Evolutionary conservation across 2,797 vertebrate genomes (phyloP), one percentile per base, ranked within the genome.

Genomic region (Cryptoblepharus egeriae): DNA sequence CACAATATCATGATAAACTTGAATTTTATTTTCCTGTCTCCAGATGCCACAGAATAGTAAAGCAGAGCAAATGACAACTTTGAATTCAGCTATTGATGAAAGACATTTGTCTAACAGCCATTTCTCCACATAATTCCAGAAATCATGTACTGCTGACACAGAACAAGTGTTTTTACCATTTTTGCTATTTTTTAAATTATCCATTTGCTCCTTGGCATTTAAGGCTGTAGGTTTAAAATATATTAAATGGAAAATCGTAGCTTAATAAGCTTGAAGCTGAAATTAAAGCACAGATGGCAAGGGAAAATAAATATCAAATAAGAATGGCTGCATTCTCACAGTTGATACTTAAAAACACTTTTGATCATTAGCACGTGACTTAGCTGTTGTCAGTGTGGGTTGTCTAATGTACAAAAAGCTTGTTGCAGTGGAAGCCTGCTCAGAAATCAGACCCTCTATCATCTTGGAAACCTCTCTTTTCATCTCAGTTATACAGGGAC

Each of bases 251-350:
- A 65, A 39, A 39, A 18, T 6, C 37, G 63, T 49, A 32, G 3
- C 15, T 83, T 71, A 64, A 15, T 67, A 65, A 68, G 10, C 82
- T 84, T 84, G 61, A 30, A 75, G n/a, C n/a, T 3, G 61, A 28
- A 11, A 83, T 88, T 81, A 74, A 91, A 89, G 76, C 12, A 86
- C 39, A 52, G 30, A 81, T 86, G 37, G 57, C 0, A 8, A 52
- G 12, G 74, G 20, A 69, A 68, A 73, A 15, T 45, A 82, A 72
- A 60, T 39, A 1, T 63, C 6, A 81, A 86, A 65, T 28, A 37
- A 68, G 35, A 75, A 76, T 70, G 64, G 15, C 26, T 52, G 20
- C 35, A 42, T 71, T 64, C 55, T 72, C 58, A 78, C 28, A 78
- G 7, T 30, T 39, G 75, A 39, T 72, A 52, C 60, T 77, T 42